Base-by-base conservation (phyloP, 1,140 invertebrate species). In the Phymastichus coffea region DNA sequence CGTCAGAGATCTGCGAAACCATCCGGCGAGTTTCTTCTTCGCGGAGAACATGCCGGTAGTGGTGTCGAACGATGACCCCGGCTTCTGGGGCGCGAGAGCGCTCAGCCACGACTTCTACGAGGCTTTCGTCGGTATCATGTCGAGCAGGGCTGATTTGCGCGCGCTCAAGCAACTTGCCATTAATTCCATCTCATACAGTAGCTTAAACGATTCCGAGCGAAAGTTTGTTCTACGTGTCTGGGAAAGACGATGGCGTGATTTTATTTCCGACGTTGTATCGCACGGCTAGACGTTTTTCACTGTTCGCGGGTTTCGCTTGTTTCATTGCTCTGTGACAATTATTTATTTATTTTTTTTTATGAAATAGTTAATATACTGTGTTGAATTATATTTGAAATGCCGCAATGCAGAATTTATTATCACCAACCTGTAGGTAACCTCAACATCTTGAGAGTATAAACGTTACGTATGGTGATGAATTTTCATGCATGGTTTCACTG, bases 61-160 rank as follows among this genome's bases (percentile, higher is more conserved):
- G 0, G 81, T 91, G 37, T 86, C 86, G 10, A 86, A 85, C 67
- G 92, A 95, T 66, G 91, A 94, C 75, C 91, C 91, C 0, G 86
- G 86, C 2, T 80, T 87, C n/a, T 95, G 91, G 91, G 87, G 85
- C 7, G 85, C 87, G 0, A 78, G 80, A 30, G 89, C 85, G 0
- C 68, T 94, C 2, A 88, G 87, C 17, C 87, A 93, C 63, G 93
- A 95, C 69, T 91, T 89, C 61, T 95, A 94, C 67, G 84, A 89
- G 49, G 86, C 88, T 0, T 94, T 94, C 63, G 84, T 94, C 75
- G 90, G 85, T 1, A 84, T 93, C 10, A 87, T 88, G 40, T 88
- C 88, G 8, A 75, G 79, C 17, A 77, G 85, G 14, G 80, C 86
- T 1, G 91, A 92, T 61, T 71, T 95, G 26, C 80, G 84, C 37